Percentiles rank a stretch among this genome's conserved stretches.
phyloP scores from a whole-genome alignment of 2,888 invertebrate species.

The Chaetogeoica ovagalla region DNA sequence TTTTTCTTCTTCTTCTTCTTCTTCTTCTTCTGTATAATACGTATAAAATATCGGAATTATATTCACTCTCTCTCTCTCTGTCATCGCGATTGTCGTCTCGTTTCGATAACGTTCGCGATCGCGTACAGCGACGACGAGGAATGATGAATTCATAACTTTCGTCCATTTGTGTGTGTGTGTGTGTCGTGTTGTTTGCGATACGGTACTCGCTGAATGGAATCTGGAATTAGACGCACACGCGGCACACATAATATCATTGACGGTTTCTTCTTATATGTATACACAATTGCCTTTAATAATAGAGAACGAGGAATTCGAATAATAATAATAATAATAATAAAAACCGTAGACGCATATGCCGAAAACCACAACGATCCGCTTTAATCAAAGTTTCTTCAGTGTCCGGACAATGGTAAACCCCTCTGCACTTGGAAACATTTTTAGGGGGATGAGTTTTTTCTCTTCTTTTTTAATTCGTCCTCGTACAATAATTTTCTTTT shows the following conservation, averaged over 20 bases:
- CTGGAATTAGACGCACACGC: conserved; percentile 30
- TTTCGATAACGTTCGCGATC: background rate
- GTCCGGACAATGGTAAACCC: conserved; percentile 23
- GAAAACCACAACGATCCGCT: conserved; percentile 42
- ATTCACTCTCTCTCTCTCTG: background rate
- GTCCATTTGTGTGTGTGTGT: too few relatives aligned
- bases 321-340: background rate
- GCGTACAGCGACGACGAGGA: background rate
- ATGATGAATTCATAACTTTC: conserved; percentile 19
- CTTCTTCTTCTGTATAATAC: too few relatives aligned
- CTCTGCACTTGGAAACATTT: conserved; percentile 29
- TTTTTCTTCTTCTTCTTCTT: too few relatives aligned
- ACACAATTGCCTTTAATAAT: conserved; percentile 48
- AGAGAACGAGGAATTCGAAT: conserved; percentile 18
- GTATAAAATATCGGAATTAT: background rate
- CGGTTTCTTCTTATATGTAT: conserved; percentile 1
- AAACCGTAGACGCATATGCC: conserved; percentile 7
- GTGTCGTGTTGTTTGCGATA: background rate
- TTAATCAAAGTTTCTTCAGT: conserved; percentile 52
- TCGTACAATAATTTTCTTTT: conserved; percentile 46
- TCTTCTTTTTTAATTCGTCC: conserved; percentile 45
- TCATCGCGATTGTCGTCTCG: background rate
- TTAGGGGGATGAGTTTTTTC: conserved; percentile 20
- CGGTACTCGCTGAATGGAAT: conserved; percentile 13
- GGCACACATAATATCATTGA: background rate